Percentiles rank a stretch among this genome's conserved stretches.
These are phyloP conservation scores for Crotalus horridus DNA, from an alignment of 2,113 vertebrate species.

Conservation along the genomic window DNA sequence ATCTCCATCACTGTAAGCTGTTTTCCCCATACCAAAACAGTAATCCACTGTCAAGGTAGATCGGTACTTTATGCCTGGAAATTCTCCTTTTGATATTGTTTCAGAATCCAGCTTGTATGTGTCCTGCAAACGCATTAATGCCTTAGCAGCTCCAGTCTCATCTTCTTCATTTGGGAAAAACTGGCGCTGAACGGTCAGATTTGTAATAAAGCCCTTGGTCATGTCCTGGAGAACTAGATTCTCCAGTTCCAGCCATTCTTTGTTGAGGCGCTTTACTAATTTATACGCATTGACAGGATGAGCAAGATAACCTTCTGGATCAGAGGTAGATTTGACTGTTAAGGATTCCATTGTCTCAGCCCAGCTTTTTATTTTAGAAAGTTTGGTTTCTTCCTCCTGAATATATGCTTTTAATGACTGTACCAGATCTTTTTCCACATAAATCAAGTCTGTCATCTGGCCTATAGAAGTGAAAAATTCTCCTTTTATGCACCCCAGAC, in stretches of 20 bases:
- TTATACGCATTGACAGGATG: slow-evolving; percentile 98
- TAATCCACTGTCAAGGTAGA: slow-evolving; percentile 84
- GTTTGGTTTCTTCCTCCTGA: too few relatives aligned
- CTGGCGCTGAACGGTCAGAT: slow-evolving; percentile 88
- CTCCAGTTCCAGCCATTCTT: slow-evolving; percentile 89
- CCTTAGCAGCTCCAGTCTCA: slow-evolving; percentile 89
- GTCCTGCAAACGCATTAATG: slow-evolving; percentile 96
- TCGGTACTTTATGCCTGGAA: slow-evolving; percentile 85
- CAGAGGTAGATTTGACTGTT: slow-evolving; percentile 82
- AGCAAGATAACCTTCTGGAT: slow-evolving; percentile 91
- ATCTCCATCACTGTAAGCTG: slow-evolving; percentile 89
- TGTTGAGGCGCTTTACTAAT: slow-evolving; percentile 94
- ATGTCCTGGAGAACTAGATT: slow-evolving; percentile 88
- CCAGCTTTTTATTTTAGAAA: too few relatives aligned
- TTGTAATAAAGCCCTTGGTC: slow-evolving; percentile 87
- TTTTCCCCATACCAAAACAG: slow-evolving; percentile 94
- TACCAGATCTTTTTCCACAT: too few relatives aligned
- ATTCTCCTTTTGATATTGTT: slow-evolving; percentile 84
- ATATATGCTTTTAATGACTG: too few relatives aligned
- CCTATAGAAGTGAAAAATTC: too few relatives aligned
- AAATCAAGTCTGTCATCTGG: too few relatives aligned
- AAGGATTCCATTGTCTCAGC: slow-evolving; percentile 84
- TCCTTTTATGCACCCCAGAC: too few relatives aligned
- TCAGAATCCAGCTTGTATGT: slow-evolving; percentile 92
- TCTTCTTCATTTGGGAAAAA: slow-evolving; percentile 93